A percentile compares a stretch with the other conserved stretches of the same genome.
phyloP scores from a whole-genome alignment of 2,113 vertebrate species.

The Acanthochromis polyacanthus region DNA sequence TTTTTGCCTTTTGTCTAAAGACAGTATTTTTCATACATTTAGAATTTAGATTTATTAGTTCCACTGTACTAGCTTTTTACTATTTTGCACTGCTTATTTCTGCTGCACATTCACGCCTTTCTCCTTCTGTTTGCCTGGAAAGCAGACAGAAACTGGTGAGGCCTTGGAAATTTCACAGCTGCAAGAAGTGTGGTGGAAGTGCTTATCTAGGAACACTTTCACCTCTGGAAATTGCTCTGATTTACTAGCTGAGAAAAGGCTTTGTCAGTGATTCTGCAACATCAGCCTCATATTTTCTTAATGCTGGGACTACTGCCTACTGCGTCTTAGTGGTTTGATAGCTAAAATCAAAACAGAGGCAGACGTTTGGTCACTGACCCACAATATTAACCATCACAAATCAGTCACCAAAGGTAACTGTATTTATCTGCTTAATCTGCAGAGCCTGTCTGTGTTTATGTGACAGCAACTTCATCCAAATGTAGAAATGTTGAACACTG shows the following conservation, averaged over 20 bases:
- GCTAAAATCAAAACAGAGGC: conserved; percentile 1
- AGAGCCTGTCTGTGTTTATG: too few relatives aligned
- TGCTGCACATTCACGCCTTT: neutral
- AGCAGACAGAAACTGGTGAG: conserved; percentile 12
- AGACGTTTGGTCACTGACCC: neutral
- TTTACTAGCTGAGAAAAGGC: conserved; percentile 22
- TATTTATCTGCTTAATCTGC: too few relatives aligned
- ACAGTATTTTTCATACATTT: too few relatives aligned
- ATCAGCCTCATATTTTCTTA: conserved; percentile 3
- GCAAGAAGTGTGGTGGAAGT: neutral
- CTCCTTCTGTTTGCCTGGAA: conserved; percentile 5
- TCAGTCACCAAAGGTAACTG: too few relatives aligned
- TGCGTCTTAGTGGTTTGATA: conserved; percentile 17
- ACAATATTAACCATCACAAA: neutral
- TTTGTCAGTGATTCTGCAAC: conserved; percentile 9
- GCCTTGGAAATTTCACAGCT: conserved; percentile 17
- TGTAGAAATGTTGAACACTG: neutral
- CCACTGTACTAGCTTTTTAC: too few relatives aligned
- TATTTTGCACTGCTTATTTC: too few relatives aligned
- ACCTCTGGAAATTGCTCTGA: conserved; percentile 23
- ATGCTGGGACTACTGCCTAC: neutral
- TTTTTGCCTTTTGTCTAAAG: too few relatives aligned
- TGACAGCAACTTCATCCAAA: too few relatives aligned
- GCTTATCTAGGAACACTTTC: conserved; percentile 23
- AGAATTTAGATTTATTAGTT: too few relatives aligned